phyloP scores from a whole-genome alignment of 2,888 invertebrate species.

The Nebria salina region DNA sequence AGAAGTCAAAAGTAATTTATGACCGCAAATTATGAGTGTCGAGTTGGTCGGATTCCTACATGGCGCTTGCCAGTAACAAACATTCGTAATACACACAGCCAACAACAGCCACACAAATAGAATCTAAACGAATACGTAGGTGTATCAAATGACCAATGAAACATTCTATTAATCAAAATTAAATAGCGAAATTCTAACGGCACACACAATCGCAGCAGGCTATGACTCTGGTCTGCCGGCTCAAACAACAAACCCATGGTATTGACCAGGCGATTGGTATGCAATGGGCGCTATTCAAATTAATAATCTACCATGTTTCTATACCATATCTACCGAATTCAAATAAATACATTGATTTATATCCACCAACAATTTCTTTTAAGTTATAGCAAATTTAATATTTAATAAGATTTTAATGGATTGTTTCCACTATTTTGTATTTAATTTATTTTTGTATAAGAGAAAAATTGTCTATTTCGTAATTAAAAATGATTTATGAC shows the following conservation, averaged over 20 bases:
- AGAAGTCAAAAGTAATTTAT: not conserved
- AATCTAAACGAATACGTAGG: constrained; percentile 10
- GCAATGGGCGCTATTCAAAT: not conserved
- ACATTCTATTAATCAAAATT: constrained; percentile 23
- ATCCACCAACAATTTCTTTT: not conserved
- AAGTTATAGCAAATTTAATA: not conserved
- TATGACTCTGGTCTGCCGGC: not conserved
- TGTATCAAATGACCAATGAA: constrained; percentile 20
- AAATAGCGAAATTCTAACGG: constrained; percentile 21
- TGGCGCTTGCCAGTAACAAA: constrained; percentile 1
- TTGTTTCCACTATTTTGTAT: not conserved
- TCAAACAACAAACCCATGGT: not conserved
- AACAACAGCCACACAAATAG: not conserved
- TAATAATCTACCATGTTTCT: not conserved
- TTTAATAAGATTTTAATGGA: not conserved
- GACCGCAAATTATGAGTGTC: not conserved
- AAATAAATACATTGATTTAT: not conserved
- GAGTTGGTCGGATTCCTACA: not conserved
- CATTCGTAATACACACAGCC: not conserved
- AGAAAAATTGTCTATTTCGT: too few relatives aligned
- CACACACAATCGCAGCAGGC: constrained; percentile 12
- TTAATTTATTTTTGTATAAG: too few relatives aligned
- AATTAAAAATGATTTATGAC: too few relatives aligned
- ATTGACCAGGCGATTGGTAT: not conserved
- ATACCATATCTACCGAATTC: not conserved